A percentile compares a stretch with the other conserved stretches of the same genome.
These are phyloP conservation scores for Adoxophyes honmai DNA, from an alignment of 1,140 invertebrate genomes.

Conservation along the genomic window DNA sequence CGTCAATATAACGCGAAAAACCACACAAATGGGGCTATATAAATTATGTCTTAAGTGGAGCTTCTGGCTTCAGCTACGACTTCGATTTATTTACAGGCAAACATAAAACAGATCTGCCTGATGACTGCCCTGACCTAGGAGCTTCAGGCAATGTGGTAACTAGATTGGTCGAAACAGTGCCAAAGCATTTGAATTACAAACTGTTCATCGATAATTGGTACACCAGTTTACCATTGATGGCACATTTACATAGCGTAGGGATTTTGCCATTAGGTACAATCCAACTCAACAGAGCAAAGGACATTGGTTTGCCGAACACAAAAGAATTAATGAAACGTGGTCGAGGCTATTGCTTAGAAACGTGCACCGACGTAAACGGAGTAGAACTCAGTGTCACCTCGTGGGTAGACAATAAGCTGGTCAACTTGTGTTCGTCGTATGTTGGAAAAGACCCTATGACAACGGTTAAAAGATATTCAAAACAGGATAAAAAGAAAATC, in stretches of 20 bases:
- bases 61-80: conserved; percentile 49
- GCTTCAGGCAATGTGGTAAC: conserved; percentile 20
- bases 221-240: conserved; percentile 33
- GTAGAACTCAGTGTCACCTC: conserved; percentile 23
- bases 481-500: conserved; percentile 27
- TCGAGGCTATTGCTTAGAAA: conserved; percentile 23
- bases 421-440: conserved; percentile 46
- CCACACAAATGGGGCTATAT: conserved; percentile 43
- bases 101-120: conserved; percentile 17
- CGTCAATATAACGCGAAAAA: conserved; percentile 40
- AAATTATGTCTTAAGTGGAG: conserved; percentile 53
- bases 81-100: conserved; percentile 38
- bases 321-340: conserved; percentile 24
- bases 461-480: conserved; percentile 31
- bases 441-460: conserved; percentile 25
- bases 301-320: conserved; percentile 24
- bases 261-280: conserved; percentile 36
- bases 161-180: conserved; percentile 2
- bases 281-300: conserved; percentile 24
- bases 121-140: conserved; percentile 29
- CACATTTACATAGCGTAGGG: conserved; percentile 36
- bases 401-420: conserved; percentile 55
- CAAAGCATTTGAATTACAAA: conserved; percentile 23
- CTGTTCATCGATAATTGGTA: conserved; percentile 54
- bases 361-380: conserved; percentile 20